These are phyloP conservation scores for Hipparchia semele DNA, from an alignment of 2,888 invertebrate genomes.

Conservation along the genomic window DNA sequence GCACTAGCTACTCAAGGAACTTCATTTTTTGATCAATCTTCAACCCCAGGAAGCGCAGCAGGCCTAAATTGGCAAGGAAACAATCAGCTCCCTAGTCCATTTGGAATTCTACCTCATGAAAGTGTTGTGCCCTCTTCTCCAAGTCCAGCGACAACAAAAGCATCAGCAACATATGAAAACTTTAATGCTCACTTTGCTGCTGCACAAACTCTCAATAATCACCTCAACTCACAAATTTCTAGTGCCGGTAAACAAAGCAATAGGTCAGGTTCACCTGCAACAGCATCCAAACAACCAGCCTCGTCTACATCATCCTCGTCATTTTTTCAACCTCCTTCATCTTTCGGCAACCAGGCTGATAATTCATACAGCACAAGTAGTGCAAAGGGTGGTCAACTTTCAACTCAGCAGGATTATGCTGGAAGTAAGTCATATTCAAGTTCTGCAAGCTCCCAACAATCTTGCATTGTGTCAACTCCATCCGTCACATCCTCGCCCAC, in stretches of 20 bases:
- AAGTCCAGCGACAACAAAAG: conserved; percentile 84
- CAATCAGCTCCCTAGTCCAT: conserved; percentile 87
- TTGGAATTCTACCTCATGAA: conserved; percentile 91
- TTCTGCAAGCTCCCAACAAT: conserved; percentile 86
- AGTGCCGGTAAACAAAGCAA: conserved; percentile 81
- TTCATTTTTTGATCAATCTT: conserved; percentile 87
- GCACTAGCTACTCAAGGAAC: conserved; percentile 82
- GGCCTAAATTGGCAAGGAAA: conserved; percentile 89
- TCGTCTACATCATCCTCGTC: conserved; percentile 81
- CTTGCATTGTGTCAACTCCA: conserved; percentile 89
- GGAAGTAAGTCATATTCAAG: conserved; percentile 84
- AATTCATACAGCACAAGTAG: conserved; percentile 82
- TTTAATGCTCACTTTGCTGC: conserved; percentile 88
- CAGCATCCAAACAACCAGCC: conserved; percentile 78
- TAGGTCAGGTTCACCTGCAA: conserved; percentile 81
- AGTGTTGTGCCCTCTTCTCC: conserved; percentile 87
- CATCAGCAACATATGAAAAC: conserved; percentile 85
- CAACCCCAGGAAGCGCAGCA: conserved; percentile 75
- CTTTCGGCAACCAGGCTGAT: conserved; percentile 83
- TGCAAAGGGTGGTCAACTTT: conserved; percentile 80
- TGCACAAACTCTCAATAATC: conserved; percentile 85
- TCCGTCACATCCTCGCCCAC: conserved; percentile 77
- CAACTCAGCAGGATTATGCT: conserved; percentile 81
- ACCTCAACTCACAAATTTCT: conserved; percentile 85
- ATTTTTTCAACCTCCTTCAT: conserved; percentile 86